Conservation (phyloP, 2,797 vertebrate genomes). For the Varecia variegata region DNA sequence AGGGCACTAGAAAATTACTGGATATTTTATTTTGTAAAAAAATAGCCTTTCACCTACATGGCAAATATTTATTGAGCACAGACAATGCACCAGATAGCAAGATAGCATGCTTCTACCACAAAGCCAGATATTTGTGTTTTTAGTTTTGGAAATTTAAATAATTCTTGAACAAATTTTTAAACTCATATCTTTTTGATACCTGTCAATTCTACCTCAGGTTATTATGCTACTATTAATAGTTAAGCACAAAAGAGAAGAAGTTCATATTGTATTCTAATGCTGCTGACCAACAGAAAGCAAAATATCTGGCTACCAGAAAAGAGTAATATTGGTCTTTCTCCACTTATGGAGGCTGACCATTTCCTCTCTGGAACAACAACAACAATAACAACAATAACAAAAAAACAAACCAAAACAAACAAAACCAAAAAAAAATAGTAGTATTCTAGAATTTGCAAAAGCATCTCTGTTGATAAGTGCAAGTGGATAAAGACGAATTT, state of each 20-base stretch:
- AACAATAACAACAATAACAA: too few species aligned
- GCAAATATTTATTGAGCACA: slow-evolving; percentile 23
- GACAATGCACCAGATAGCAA: neutral
- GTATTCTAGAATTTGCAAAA: slow-evolving; percentile 17
- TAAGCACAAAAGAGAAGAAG: neutral
- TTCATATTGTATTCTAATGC: neutral
- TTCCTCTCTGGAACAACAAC: too few species aligned
- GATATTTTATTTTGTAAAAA: slow-evolving; percentile 6
- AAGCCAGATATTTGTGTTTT: neutral
- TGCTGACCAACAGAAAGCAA: neutral
- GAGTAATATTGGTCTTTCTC: too few species aligned
- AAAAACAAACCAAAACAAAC: too few species aligned
- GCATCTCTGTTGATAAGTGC: neutral
- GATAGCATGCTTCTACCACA: neutral
- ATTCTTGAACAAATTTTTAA: neutral
- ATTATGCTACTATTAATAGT: neutral
- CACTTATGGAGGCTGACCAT: too few species aligned
- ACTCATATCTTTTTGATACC: neutral
- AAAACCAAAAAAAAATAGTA: neutral
- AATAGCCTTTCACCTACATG: neutral
- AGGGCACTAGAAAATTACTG: neutral
- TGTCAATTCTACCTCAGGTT: neutral
- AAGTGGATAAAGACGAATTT: neutral
- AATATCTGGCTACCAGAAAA: neutral
- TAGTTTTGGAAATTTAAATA: slow-evolving; percentile 11